phyloP scores from a whole-genome alignment of 1,140 invertebrate genomes.

The Linepithema humile region DNA sequence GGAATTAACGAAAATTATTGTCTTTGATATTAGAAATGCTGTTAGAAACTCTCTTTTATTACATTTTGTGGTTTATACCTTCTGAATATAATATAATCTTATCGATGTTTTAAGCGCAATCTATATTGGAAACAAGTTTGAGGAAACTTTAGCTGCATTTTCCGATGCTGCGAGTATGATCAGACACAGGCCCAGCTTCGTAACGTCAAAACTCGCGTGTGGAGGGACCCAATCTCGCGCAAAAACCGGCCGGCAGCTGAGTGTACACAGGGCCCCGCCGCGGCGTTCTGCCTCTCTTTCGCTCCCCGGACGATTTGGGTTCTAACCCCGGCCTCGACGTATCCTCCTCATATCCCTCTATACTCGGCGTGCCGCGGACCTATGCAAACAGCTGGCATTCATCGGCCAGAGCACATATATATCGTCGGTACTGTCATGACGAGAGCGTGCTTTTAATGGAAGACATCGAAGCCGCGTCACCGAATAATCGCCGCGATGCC shows the following conservation, averaged over 20 bases:
- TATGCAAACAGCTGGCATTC: constrained; percentile 79
- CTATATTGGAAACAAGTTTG: not conserved
- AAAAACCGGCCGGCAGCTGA: constrained; percentile 75
- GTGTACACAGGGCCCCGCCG: constrained; percentile 66
- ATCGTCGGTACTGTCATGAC: constrained; percentile 47
- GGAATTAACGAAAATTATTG: not conserved
- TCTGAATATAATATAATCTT: not conserved
- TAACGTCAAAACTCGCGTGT: not conserved
- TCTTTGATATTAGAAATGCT: too few relatives aligned
- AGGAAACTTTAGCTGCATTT: not conserved
- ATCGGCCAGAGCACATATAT: constrained; percentile 73
- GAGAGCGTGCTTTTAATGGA: constrained; percentile 43
- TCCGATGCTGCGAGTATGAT: not conserved
- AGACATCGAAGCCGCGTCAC: constrained; percentile 3
- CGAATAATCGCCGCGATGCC: constrained; percentile 26
- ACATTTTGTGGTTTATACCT: not conserved
- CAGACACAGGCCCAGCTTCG: not conserved
- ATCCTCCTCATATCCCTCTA: constrained; percentile 55
- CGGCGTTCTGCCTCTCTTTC: constrained; percentile 37
- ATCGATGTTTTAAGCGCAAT: too few relatives aligned
- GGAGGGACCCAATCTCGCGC: constrained; percentile 37
- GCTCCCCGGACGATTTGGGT: constrained; percentile 43
- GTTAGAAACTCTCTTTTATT: not conserved
- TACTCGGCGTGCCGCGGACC: constrained; percentile 73
- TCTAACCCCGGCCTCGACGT: constrained; percentile 20